phyloP scores from a whole-genome alignment of 2,113 vertebrate species.

The Turnix velox region DNA sequence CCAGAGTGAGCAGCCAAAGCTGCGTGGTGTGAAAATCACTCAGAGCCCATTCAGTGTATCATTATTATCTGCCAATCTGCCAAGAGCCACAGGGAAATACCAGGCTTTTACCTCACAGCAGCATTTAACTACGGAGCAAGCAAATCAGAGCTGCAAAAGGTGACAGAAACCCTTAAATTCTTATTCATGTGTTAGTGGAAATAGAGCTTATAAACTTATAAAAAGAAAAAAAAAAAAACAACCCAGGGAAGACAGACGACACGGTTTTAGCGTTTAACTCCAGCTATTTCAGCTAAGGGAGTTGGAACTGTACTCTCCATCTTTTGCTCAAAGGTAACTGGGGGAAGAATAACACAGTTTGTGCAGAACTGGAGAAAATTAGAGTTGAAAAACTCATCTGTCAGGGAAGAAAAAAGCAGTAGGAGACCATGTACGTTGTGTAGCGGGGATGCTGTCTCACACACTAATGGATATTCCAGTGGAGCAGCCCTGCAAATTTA shows the following conservation, averaged over 20 bases:
- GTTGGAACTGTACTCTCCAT: background rate
- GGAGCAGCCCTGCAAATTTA: background rate
- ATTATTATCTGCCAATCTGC: background rate
- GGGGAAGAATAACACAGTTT: background rate
- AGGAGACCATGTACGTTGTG: background rate
- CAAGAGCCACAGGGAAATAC: background rate
- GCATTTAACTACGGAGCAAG: constrained; percentile 26
- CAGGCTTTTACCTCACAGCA: constrained; percentile 8
- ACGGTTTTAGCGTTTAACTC: background rate
- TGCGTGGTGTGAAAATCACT: background rate
- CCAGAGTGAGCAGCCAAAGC: background rate
- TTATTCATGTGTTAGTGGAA: background rate
- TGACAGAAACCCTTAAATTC: constrained; percentile 12
- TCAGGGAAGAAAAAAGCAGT: background rate
- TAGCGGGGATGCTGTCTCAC: background rate
- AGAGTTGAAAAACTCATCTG: background rate
- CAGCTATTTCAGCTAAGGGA: background rate
- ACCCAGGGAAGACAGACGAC: background rate
- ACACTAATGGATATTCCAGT: background rate
- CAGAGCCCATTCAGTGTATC: background rate
- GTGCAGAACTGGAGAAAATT: background rate
- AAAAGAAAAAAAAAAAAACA: too few species aligned
- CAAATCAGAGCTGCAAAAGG: constrained; percentile 20
- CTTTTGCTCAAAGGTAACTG: background rate
- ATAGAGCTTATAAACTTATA: background rate